Conservation (phyloP, 1,140 invertebrate genomes). For the Aleiodes sp. region DNA sequence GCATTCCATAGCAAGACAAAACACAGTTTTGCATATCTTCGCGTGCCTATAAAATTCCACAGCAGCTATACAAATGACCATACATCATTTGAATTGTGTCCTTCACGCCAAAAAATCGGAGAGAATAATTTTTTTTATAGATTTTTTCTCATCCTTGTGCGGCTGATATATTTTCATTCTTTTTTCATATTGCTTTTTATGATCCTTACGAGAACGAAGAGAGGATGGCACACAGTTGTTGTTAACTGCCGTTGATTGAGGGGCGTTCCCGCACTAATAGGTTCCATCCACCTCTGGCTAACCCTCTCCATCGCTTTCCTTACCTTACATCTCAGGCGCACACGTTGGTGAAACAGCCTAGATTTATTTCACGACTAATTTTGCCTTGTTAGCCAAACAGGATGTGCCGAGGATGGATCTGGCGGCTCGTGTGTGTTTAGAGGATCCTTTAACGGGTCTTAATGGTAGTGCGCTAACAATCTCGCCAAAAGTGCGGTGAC, state of each 20-base stretch:
- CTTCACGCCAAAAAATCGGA: too few species aligned
- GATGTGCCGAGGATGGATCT: conserved; percentile 24
- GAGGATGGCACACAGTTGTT: conserved; percentile 24
- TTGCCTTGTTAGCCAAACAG: conserved; percentile 40
- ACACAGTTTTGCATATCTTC: too few species aligned
- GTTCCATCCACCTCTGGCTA: conserved; percentile 26
- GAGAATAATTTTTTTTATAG: too few species aligned
- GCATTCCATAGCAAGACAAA: too few species aligned
- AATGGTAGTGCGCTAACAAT: conserved; percentile 35
- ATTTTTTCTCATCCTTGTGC: too few species aligned
- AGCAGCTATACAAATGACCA: too few species aligned
- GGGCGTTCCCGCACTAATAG: conserved; percentile 38
- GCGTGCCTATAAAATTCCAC: too few species aligned
- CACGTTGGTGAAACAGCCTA: conserved; percentile 28
- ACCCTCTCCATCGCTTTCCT: not conserved
- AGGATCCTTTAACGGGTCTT: conserved; percentile 33
- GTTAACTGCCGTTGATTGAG: conserved; percentile 42
- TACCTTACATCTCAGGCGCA: not conserved
- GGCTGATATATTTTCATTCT: not conserved
- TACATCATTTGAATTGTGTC: too few species aligned
- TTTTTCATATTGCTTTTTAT: not conserved
- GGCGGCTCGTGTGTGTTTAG: conserved; percentile 29
- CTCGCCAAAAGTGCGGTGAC: conserved; percentile 30
- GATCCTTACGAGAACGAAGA: conserved; percentile 9
- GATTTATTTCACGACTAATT: conserved; percentile 44